Evolutionary conservation across 2,797 vertebrate genomes (phyloP), one percentile per base, ranked within the genome.

Genomic region (Gouania willdenowi): DNA sequence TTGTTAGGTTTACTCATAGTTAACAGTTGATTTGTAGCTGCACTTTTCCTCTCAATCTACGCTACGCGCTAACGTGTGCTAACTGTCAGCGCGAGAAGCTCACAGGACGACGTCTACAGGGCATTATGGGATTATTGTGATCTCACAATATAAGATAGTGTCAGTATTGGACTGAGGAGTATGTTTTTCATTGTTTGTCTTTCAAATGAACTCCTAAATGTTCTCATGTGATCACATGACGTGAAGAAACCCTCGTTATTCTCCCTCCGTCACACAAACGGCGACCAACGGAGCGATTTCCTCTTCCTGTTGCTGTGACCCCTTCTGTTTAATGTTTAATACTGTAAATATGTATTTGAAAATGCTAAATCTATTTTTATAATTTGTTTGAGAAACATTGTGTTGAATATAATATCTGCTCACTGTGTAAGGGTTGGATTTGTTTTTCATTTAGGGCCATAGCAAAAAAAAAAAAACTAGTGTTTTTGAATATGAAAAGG

Each of bases 281-380:
- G n/a, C n/a, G n/a, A n/a, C n/a, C n/a, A n/a, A n/a, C n/a, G n/a
- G 18, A 18, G 17, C 17, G 17, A 17, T 24, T 27, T 39, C 14
- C 6, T 21, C 19, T 44, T 26, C 38, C 57, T 49, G 52, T 75
- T 64, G 69, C 63, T 64, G 62, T 77, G 65, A 85, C 75, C 79
- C 75, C 88, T 20, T 75, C 79, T 63, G 54, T 72, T 65, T 60
- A 59, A 66, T 90, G 86, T 90, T 89, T 87, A 87, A 90, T 92
- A 91, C 64, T 94, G 91, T 93, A 92, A 86, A 93, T 92, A 92
- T 84, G 76, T 85, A 91, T 79, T 84, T 90, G 83, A 92, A 90
- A 92, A 91, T 86, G 79, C 83, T 58, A 79, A 86, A 90, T 91
- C 86, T 94, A 91, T 94, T 92, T 94, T 94, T 94, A 91, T 94